Evolutionary conservation across 2,888 invertebrate species (phyloP).

Genomic region (Hanleya hanleyi): DNA sequence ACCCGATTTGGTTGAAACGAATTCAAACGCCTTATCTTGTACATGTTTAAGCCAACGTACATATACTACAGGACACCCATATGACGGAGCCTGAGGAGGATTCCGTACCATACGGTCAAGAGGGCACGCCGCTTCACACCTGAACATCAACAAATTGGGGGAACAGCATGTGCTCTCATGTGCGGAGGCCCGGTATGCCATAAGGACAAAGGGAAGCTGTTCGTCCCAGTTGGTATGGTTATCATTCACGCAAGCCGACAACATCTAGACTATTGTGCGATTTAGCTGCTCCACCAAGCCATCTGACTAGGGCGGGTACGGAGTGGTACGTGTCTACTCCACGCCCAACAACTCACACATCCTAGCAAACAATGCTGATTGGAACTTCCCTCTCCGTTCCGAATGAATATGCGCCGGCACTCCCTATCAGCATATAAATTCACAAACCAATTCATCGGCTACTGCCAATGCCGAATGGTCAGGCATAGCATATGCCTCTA

Average conservation of each 20-base stretch:
- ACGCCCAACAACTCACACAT: not conserved
- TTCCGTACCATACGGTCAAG: not conserved
- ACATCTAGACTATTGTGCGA: not conserved
- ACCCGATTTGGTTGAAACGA: conserved; percentile 2
- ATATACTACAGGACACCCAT: conserved; percentile 13
- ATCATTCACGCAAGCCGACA: not conserved
- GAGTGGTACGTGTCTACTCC: not conserved
- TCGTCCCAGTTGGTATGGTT: not conserved
- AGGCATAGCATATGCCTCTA: not conserved
- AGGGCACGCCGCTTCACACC: not conserved
- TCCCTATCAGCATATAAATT: not conserved
- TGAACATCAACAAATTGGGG: not conserved
- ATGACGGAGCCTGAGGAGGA: not conserved
- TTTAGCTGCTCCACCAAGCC: not conserved
- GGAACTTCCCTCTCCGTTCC: not conserved
- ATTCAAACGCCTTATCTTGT: not conserved
- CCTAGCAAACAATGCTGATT: not conserved
- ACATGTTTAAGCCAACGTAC: conserved; percentile 16
- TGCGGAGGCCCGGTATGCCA: not conserved
- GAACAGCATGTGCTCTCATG: not conserved
- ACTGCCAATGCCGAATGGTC: not conserved
- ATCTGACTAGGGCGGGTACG: not conserved
- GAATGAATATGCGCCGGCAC: not conserved
- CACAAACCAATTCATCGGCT: not conserved
- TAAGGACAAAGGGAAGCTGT: not conserved